A percentile compares a stretch with the other conserved stretches of the same genome.
phyloP scores from a whole-genome alignment of 2,888 invertebrate species.

The Osedax frankpressi region DNA sequence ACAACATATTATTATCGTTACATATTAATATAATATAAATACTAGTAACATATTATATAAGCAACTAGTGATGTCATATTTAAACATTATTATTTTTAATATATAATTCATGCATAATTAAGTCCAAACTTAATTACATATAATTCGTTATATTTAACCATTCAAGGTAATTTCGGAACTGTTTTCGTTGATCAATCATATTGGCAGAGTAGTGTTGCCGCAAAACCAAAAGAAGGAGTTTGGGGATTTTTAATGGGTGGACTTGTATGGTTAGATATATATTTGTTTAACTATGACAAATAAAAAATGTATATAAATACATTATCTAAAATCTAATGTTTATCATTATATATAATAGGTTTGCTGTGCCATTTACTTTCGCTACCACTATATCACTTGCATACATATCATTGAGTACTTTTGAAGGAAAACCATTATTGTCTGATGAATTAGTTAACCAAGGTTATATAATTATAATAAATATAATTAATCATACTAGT shows the following conservation, averaged over 20 bases:
- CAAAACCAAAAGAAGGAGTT: slow-evolving; percentile 43
- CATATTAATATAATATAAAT: no score
- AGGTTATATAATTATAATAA: slow-evolving; percentile 31
- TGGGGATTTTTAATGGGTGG: slow-evolving; percentile 44
- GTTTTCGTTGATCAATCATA: slow-evolving; percentile 47
- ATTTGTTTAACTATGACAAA: not conserved
- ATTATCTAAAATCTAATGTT: no score
- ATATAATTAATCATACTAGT: no score
- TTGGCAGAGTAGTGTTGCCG: slow-evolving; percentile 46
- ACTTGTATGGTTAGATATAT: slow-evolving; percentile 38
- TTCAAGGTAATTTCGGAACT: slow-evolving; percentile 46
- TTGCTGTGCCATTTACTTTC: slow-evolving; percentile 45
- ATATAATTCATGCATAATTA: no score
- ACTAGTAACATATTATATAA: no score
- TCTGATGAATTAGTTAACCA: slow-evolving; percentile 31
- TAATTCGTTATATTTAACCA: no score
- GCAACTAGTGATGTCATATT: no score
- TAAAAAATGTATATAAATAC: not conserved
- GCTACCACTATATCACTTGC: slow-evolving; percentile 45
- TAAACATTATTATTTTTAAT: no score
- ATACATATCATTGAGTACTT: slow-evolving; percentile 36
- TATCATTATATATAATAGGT: no score
- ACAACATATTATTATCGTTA: no score
- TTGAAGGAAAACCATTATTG: slow-evolving; percentile 33
- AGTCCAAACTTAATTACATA: no score